Base-by-base conservation (phyloP, 53 echinoderm and acorn worm genomes). In the Temnopleurus reevesii region DNA sequence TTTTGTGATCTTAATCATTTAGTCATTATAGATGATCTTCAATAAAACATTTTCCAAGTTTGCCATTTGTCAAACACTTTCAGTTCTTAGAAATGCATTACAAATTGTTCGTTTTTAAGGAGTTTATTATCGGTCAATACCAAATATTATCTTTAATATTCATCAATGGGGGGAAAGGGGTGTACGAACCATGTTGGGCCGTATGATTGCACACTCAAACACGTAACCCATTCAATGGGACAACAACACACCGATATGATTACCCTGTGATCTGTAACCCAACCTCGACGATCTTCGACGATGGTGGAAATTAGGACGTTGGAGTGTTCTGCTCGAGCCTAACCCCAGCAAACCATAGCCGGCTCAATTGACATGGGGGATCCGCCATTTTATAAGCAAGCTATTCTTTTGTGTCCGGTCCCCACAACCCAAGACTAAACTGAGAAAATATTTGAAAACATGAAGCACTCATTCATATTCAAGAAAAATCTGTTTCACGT, bases 191-290 rank as follows among this genome's bases (percentile, higher is more conserved):
- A 18, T 24, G 30, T 51, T 30, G 12, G 27, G 5, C 45, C 60
- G 60, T 85, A 85, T 46, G 12, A 43, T 85, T 60, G 86, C 86
- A 85, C 86, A 83, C 84, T 55, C 58, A 41, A 54, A 55, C 84
- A 85, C 59, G 27, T 44, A 61, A 25, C 60, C 86, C 59, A 85
- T 60, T 85, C 86, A 85, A 21, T 44, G 36, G 59, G 86, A 60
- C 86, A 36, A 85, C 86, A 85, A 85, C 86, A 85, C 46, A 15
- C 45, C 61, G 86, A 60, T 85, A 60, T 85, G 86, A 85, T 85
- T 85, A 85, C 86, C 13, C 59, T 43, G 46, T 44, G 86, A 85
- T 85, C 59, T 85, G 86, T 34, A 85, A 85, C 63, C 86, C 59
- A 4, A 85, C 86, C 41, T 30, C 18, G 24, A 44, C 17, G 86